A percentile compares a stretch with the other conserved stretches of the same genome.
These are phyloP conservation scores for Hydrozoanthus gracilis DNA, from an alignment of 92 coral and sea anemone genomes.

Conservation along the genomic window DNA sequence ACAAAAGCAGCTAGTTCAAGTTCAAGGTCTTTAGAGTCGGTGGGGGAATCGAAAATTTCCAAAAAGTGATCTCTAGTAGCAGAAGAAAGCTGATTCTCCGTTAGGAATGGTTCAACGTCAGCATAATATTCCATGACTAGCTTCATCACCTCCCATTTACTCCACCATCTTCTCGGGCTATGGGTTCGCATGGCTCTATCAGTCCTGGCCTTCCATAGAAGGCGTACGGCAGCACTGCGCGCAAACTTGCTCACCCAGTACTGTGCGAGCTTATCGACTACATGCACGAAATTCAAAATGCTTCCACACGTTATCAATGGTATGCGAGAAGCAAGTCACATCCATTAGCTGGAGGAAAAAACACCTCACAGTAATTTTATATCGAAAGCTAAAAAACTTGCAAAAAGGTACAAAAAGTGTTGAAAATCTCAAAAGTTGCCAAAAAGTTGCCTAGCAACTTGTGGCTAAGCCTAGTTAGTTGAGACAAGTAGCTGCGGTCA, in stretches of 20 bases:
- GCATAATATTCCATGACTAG: background rate
- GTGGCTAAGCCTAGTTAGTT: too few relatives aligned
- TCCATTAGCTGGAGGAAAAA: conserved; percentile 54
- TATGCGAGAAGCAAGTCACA: background rate
- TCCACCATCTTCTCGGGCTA: background rate
- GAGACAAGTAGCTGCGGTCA: too few relatives aligned
- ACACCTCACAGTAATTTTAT: conserved; percentile 8
- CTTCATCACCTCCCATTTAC: background rate
- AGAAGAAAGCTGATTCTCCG: background rate
- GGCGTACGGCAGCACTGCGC: conserved; percentile 72
- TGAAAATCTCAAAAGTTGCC: too few relatives aligned
- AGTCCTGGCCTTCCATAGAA: conserved; percentile 65
- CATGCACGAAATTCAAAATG: conserved; percentile 66
- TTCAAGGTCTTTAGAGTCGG: conserved; percentile 53
- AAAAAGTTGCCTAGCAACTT: too few relatives aligned
- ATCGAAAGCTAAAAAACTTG: too few relatives aligned
- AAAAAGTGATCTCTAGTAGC: conserved; percentile 25
- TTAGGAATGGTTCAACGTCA: background rate
- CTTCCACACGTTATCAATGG: too few relatives aligned
- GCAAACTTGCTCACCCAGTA: conserved; percentile 64
- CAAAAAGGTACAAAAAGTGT: too few relatives aligned
- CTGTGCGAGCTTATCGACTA: conserved; percentile 59
- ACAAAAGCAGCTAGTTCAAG: conserved; percentile 43
- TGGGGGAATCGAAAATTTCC: conserved; percentile 50
- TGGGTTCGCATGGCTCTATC: conserved; percentile 55